phyloP scores from a whole-genome alignment of 2,888 invertebrate species.

The Dendrolimus houi region DNA sequence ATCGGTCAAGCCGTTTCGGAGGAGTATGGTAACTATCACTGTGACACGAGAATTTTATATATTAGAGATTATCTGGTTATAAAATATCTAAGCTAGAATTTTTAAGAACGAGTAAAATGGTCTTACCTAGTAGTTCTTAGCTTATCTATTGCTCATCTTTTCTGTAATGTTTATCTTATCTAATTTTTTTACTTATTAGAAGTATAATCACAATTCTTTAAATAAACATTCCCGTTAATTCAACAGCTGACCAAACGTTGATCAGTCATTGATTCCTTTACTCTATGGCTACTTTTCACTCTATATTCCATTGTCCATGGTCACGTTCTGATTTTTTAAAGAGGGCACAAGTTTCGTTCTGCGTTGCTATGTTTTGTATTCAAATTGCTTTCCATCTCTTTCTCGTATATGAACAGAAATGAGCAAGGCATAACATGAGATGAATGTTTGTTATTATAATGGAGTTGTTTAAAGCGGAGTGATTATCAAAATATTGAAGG shows the following conservation, averaged over 20 bases:
- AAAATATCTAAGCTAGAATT: no score
- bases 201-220: neutral
- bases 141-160: no score
- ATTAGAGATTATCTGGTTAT: no score
- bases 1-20: no score
- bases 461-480: constrained; percentile 37
- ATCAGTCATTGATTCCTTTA: constrained; percentile 36
- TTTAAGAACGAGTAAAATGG: no score
- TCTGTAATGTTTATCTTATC: no score
- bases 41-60: no score
- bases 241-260: constrained; percentile 40
- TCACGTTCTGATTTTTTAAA: constrained; percentile 55
- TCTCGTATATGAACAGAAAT: neutral
- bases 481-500: constrained; percentile 41
- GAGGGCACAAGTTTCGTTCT: constrained; percentile 1
- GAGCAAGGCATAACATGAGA: neutral
- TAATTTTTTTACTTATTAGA: no score
- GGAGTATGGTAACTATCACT: no score
- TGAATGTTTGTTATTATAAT: constrained; percentile 19
- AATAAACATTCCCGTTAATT: neutral
- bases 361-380: neutral
- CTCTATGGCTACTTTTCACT: constrained; percentile 17
- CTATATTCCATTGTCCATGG: constrained; percentile 52
- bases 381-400: neutral
- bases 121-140: no score